Evolutionary conservation across 2,113 vertebrate genomes (phyloP).

Genomic region (Arenaria interpres): DNA sequence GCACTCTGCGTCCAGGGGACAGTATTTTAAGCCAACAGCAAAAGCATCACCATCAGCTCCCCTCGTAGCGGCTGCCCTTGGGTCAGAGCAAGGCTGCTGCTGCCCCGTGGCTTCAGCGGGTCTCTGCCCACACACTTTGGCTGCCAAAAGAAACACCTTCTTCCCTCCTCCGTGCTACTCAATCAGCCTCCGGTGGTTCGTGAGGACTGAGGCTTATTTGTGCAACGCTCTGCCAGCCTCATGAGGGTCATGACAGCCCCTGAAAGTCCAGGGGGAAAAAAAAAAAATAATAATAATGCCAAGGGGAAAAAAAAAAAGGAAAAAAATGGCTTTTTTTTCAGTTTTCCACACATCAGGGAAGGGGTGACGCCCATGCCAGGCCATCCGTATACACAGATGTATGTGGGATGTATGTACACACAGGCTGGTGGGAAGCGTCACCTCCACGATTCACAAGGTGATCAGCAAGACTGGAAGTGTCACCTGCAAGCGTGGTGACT

Average conservation of each 20-base stretch:
- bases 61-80: background rate
- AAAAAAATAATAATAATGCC: background rate
- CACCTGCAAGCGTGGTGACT: background rate
- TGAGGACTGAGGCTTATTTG: background rate
- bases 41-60: background rate
- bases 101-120: constrained; percentile 22
- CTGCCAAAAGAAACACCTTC: constrained; percentile 11
- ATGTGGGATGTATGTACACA: too few species aligned
- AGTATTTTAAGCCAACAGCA: background rate
- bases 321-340: background rate
- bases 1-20: background rate
- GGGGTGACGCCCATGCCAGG: background rate
- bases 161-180: background rate
- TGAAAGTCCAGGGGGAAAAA: background rate
- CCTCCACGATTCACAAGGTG: background rate
- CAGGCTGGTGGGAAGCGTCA: background rate
- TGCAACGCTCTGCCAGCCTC: background rate
- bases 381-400: background rate
- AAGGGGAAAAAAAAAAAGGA: background rate
- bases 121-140: constrained; percentile 14
- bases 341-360: background rate
- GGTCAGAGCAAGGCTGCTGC: constrained; percentile 34
- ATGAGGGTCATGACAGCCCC: background rate
- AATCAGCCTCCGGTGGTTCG: background rate
- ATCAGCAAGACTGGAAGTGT: background rate